Conservation (phyloP, 2,113 vertebrate genomes). For the Speoplatyrhinus poulsoni region DNA sequence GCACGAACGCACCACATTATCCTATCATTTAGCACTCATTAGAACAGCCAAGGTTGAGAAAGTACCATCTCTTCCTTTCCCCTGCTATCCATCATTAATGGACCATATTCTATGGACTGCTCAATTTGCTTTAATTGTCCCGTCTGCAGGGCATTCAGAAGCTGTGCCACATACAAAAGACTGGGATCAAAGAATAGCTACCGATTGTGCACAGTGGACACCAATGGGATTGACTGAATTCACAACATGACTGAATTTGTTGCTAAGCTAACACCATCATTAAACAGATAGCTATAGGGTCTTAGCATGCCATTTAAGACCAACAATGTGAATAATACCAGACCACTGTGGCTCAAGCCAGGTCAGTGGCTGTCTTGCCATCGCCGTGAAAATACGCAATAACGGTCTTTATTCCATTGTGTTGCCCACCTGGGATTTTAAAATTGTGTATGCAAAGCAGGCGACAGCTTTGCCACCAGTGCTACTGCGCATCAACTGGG, state of each 20-base stretch:
- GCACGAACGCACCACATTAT: constrained; percentile 6
- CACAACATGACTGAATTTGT: constrained; percentile 5
- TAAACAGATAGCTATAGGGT: not conserved
- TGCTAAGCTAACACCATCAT: not conserved
- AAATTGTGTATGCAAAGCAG: constrained; percentile 38
- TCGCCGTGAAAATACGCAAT: not conserved
- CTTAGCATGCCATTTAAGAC: constrained; percentile 1
- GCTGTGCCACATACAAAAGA: not conserved
- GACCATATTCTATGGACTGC: not conserved
- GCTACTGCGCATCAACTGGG: constrained; percentile 26
- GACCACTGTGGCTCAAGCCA: constrained; percentile 7
- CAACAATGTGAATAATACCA: not conserved
- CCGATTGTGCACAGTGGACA: constrained; percentile 2
- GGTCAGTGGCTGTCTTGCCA: too few relatives aligned
- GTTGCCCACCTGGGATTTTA: constrained; percentile 18
- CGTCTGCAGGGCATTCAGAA: constrained; percentile 3
- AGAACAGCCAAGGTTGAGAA: not conserved
- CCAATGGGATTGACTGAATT: not conserved
- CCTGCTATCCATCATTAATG: not conserved
- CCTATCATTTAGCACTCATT: constrained; percentile 8
- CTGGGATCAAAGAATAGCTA: not conserved
- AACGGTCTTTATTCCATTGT: constrained; percentile 16
- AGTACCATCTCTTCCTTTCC: constrained; percentile 14
- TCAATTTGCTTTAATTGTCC: constrained; percentile 19
- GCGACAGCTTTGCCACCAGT: constrained; percentile 35